These are phyloP conservation scores for Oligia fasciuncula DNA, from an alignment of 2,888 invertebrate genomes.

Conservation along the genomic window DNA sequence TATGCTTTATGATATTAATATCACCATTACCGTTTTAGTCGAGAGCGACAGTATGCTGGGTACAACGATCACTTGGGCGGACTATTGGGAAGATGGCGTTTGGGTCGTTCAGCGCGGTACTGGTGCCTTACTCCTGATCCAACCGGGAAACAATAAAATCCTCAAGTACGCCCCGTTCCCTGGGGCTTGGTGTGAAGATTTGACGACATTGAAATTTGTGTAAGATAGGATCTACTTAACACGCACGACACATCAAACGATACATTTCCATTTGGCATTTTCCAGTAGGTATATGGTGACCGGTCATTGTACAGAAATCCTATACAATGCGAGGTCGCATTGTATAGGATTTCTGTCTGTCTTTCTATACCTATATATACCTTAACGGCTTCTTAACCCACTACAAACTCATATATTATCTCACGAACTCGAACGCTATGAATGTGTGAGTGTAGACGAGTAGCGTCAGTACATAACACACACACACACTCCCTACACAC, in stretches of 20 bases:
- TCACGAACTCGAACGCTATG: not conserved
- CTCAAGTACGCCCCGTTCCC: conserved; percentile 84
- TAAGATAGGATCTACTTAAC: conserved; percentile 66
- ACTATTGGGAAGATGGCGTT: conserved; percentile 81
- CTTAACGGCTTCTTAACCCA: not conserved
- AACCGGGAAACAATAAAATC: conserved; percentile 79
- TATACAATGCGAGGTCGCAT: not conserved
- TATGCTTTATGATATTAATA: not conserved
- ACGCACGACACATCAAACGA: not conserved
- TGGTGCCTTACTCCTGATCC: conserved; percentile 80
- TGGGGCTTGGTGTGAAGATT: conserved; percentile 83
- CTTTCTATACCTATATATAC: too few relatives aligned
- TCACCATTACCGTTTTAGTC: conserved; percentile 70
- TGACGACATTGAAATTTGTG: conserved; percentile 82
- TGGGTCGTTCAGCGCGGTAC: conserved; percentile 85
- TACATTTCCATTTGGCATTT: not conserved
- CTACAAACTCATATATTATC: not conserved
- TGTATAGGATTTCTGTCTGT: too few relatives aligned
- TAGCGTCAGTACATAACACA: too few relatives aligned
- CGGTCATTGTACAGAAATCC: not conserved
- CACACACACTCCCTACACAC: not conserved
- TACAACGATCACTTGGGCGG: conserved; percentile 84
- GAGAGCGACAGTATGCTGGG: conserved; percentile 83
- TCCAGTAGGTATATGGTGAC: not conserved
- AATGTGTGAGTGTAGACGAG: too few relatives aligned